A percentile compares a stretch with the other conserved stretches of the same genome.
phyloP scores from a whole-genome alignment of 2,888 invertebrate genomes.

The Aphodius sticticus region DNA sequence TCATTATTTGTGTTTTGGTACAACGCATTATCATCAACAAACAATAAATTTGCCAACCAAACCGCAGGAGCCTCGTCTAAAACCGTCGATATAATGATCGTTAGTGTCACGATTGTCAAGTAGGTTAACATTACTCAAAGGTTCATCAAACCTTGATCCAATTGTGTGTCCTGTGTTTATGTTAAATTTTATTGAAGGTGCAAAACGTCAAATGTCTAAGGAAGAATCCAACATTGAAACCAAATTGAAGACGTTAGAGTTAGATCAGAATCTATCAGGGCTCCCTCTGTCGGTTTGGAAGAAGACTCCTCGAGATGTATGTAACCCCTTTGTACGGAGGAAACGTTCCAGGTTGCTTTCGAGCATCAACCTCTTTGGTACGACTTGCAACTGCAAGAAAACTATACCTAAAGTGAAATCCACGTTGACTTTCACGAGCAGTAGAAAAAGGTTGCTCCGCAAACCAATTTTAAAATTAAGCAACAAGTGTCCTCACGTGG shows the following conservation, averaged over 20 bases:
- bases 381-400: slow-evolving; percentile 52
- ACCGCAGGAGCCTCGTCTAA: not conserved
- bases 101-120: slow-evolving; percentile 30
- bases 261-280: slow-evolving; percentile 39
- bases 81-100: not conserved
- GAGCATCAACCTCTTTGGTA: slow-evolving; percentile 53
- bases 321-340: slow-evolving; percentile 56
- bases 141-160: slow-evolving; percentile 34
- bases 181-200: slow-evolving; percentile 29
- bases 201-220: slow-evolving; percentile 52
- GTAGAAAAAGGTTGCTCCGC: slow-evolving; percentile 63
- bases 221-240: slow-evolving; percentile 55
- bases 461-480: slow-evolving; percentile 67
- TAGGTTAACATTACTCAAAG: slow-evolving; percentile 30
- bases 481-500: slow-evolving; percentile 49
- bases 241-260: slow-evolving; percentile 56
- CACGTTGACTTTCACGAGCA: slow-evolving; percentile 52
- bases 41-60: not conserved
- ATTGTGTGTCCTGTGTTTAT: too few relatives aligned
- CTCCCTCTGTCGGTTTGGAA: too few relatives aligned
- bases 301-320: slow-evolving; percentile 16
- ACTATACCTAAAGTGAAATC: slow-evolving; percentile 53
- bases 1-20: slow-evolving; percentile 39
- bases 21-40: not conserved
- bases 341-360: slow-evolving; percentile 58